These are phyloP conservation scores for Dipodomys spectabilis DNA, from an alignment of 2,113 vertebrate genomes.

Conservation along the genomic window DNA sequence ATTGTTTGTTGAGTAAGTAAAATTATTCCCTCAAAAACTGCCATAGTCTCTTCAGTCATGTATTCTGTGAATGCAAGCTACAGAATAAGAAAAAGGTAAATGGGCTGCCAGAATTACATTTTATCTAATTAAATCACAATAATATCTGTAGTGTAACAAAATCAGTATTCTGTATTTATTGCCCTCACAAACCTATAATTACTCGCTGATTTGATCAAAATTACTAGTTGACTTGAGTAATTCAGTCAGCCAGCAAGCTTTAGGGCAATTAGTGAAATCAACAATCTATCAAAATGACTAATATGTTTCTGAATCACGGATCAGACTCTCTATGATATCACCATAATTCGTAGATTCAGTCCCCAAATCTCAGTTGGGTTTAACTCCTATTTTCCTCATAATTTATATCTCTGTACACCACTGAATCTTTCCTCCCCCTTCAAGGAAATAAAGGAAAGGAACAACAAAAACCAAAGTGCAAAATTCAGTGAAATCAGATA, in stretches of 20 bases:
- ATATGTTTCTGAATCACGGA: slow-evolving; percentile 42
- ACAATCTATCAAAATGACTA: slow-evolving; percentile 60
- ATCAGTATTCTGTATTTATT: slow-evolving; percentile 74
- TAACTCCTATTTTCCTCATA: slow-evolving; percentile 37
- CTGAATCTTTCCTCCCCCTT: neutral
- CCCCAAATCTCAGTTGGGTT: slow-evolving; percentile 37
- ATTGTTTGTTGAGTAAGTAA: slow-evolving; percentile 26
- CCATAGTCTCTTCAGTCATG: neutral
- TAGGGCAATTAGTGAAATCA: slow-evolving; percentile 73
- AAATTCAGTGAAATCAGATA: slow-evolving; percentile 58
- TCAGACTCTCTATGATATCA: neutral
- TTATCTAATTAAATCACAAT: slow-evolving; percentile 48
- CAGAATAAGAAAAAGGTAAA: slow-evolving; percentile 20
- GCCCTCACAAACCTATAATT: slow-evolving; percentile 74
- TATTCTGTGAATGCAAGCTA: slow-evolving; percentile 15
- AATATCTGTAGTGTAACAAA: slow-evolving; percentile 57
- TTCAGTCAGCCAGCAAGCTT: slow-evolving; percentile 64
- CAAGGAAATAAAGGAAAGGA: slow-evolving; percentile 11
- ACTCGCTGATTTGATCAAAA: slow-evolving; percentile 74
- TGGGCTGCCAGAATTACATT: neutral
- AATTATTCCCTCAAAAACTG: slow-evolving; percentile 2
- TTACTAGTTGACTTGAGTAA: slow-evolving; percentile 69
- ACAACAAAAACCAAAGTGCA: slow-evolving; percentile 39
- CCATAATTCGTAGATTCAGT: slow-evolving; percentile 7
- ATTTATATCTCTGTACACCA: slow-evolving; percentile 59